Conservation (phyloP, 1,140 invertebrate genomes). For the Drosophila dunni region DNA sequence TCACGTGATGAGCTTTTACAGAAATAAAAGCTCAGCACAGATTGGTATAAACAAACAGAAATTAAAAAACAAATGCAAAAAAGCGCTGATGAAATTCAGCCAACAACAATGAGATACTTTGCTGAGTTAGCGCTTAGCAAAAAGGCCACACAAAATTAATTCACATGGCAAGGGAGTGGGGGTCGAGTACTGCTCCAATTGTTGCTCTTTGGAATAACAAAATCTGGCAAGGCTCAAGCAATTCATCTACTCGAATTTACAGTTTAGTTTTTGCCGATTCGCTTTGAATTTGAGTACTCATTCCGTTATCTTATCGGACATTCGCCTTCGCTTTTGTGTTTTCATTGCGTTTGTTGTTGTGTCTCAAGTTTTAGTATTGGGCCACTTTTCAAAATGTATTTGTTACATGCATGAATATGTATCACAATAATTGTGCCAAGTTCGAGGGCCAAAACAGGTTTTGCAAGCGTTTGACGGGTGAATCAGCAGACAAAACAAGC, state of each 20-base stretch:
- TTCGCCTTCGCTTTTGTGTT: conserved; percentile 39
- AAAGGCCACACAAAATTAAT: neutral
- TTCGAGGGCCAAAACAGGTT: conserved; percentile 69
- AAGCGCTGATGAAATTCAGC: conserved; percentile 33
- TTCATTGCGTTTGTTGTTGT: conserved; percentile 1
- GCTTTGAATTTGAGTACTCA: conserved; percentile 47
- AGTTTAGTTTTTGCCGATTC: conserved; percentile 2
- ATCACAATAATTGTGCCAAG: conserved; percentile 51
- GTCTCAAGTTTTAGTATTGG: conserved; percentile 1
- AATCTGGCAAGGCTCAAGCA: neutral
- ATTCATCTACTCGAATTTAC: neutral
- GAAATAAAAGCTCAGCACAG: conserved; percentile 3
- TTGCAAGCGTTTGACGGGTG: conserved; percentile 50
- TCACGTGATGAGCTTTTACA: conserved; percentile 49
- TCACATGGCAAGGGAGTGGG: conserved; percentile 7
- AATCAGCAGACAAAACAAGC: conserved; percentile 42
- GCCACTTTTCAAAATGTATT: conserved; percentile 42
- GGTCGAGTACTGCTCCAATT: neutral
- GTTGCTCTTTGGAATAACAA: conserved; percentile 2
- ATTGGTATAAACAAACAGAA: conserved; percentile 25
- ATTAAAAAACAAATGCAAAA: neutral
- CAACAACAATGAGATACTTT: conserved; percentile 6
- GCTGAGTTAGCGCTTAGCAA: conserved; percentile 16
- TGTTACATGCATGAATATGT: conserved; percentile 31
- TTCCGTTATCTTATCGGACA: conserved; percentile 71